These are phyloP conservation scores for Menura novaehollandiae DNA, from an alignment of 2,113 vertebrate genomes.

Conservation along the genomic window DNA sequence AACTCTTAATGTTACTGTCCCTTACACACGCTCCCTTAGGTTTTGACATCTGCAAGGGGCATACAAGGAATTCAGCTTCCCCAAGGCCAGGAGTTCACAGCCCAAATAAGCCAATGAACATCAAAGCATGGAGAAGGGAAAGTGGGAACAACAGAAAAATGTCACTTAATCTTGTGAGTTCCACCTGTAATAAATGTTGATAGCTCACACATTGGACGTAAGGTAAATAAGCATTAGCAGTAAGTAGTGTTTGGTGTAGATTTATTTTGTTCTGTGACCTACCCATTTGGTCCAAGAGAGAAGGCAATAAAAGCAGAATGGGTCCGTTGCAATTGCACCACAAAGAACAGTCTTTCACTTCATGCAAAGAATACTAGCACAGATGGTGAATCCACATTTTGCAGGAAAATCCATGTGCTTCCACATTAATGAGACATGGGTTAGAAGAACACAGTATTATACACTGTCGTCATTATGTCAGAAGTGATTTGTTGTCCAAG, in stretches of 20 bases:
- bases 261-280: neutral
- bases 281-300: neutral
- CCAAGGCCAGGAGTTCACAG: neutral
- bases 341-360: conserved; percentile 12
- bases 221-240: neutral
- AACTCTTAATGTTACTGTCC: neutral
- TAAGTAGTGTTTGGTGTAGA: neutral
- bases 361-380: conserved; percentile 27
- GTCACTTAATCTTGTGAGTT: neutral
- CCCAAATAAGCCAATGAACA: neutral
- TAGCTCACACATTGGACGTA: neutral
- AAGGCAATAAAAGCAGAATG: neutral
- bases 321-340: neutral
- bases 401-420: conserved; percentile 52
- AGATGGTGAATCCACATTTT: conserved; percentile 57
- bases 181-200: neutral
- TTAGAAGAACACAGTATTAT: conserved; percentile 33
- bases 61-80: neutral
- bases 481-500: conserved; percentile 43
- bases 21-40: neutral
- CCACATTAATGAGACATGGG: conserved; percentile 32
- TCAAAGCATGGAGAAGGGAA: neutral
- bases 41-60: neutral
- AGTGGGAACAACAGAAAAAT: neutral
- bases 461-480: conserved; percentile 15